Base-by-base conservation (phyloP, 2,113 vertebrate species). In the Saccopteryx leptura region DNA sequence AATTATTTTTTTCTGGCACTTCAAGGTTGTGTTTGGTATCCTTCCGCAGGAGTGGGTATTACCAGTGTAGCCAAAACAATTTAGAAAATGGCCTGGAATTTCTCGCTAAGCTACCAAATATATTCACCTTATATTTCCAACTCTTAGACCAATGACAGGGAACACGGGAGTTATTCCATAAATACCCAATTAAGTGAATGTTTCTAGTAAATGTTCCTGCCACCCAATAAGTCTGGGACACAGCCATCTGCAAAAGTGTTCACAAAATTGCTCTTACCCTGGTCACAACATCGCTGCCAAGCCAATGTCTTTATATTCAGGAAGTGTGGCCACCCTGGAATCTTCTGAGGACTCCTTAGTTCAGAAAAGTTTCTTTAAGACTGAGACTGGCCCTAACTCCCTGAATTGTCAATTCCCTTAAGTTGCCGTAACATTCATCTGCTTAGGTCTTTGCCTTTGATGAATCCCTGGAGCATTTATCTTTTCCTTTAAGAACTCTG, bases 1-100 rank as follows among this genome's bases (percentile, higher is more conserved):
- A 78, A 33, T 94, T 95, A 79, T 86, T 75, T 92, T 96, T 90
- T 66, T 69, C 33, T 82, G 71, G 88, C 81, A 96, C 90, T 88
- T 89, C 81, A 91, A 83, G 63, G 72, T 79, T 79, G 68, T 74
- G 74, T 91, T 52, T 61, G 65, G 46, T 90, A 11, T 83, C 54
- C 76, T 68, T 80, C 52, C 65, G 95, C 24, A 79, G 52, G 28
- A 94, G 83, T 75, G 66, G 88, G 91, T 74, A 66, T 17, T 74
- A 93, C 52, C 90, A 58, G 74, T 60, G 46, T 82, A 92, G 94
- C 74, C 26, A 80, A 66, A 83, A 81, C 48, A 52, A 18, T 88
- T 93, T 65, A 76, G n/a, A 82, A 75, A 66, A 26, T 19, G 13
- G 23, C 80, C 39, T 46, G 63, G 65, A 89, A 31, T 79, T 86